These are phyloP conservation scores for Phaetusa simplex DNA, from an alignment of 2,113 vertebrate genomes.

Conservation along the genomic window DNA sequence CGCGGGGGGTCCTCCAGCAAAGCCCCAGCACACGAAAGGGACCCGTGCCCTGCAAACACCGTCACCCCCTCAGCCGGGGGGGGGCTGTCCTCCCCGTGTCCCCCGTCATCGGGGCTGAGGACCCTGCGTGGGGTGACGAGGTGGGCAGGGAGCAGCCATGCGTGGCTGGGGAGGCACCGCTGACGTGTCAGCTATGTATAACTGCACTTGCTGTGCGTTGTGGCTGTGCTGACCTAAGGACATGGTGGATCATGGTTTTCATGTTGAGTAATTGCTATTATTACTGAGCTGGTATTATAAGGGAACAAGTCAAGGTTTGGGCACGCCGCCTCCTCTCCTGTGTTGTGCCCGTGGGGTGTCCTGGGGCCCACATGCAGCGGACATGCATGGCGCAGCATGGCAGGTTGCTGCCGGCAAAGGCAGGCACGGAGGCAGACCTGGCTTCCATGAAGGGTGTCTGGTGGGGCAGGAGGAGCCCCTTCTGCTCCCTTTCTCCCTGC, in stretches of 20 bases:
- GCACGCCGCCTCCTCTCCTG: neutral
- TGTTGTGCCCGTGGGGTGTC: neutral
- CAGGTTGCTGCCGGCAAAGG: neutral
- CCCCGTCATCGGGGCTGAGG: neutral
- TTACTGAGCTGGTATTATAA: neutral
- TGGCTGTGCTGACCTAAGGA: neutral
- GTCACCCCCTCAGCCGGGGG: rapidly evolving
- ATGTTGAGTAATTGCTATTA: neutral
- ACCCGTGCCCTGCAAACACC: neutral
- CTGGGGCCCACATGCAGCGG: neutral
- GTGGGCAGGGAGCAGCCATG: neutral
- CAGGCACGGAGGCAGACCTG: neutral
- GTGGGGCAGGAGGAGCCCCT: neutral
- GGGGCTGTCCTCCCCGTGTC: neutral
- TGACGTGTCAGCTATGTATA: neutral
- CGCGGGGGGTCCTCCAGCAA: neutral
- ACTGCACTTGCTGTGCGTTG: rapidly evolving
- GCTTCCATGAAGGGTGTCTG: neutral
- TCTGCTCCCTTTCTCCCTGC: neutral
- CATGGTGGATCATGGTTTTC: neutral
- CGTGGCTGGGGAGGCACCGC: neutral
- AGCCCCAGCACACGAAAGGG: neutral
- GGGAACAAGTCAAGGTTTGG: neutral
- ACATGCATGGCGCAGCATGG: neutral
- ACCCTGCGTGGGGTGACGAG: neutral